A percentile compares a stretch with the other conserved stretches of the same genome.
These are phyloP conservation scores for Scomber colias DNA, from an alignment of 2,113 vertebrate species.

Conservation along the genomic window DNA sequence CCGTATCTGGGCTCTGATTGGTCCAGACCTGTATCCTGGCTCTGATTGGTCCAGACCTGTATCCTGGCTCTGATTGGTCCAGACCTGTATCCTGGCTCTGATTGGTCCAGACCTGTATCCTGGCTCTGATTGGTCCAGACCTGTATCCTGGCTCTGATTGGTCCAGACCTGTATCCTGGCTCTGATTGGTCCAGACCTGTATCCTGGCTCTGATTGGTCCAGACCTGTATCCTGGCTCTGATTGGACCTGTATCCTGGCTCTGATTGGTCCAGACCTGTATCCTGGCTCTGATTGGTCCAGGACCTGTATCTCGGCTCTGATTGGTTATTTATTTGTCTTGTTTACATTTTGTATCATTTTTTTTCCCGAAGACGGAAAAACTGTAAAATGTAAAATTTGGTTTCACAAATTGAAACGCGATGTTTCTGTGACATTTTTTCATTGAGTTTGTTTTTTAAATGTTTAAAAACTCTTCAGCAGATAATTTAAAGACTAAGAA, in stretches of 20 bases:
- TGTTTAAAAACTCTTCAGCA: conserved; percentile 78
- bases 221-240: too few species aligned
- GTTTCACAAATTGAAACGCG: conserved; percentile 91
- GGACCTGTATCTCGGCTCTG: conserved; percentile 41
- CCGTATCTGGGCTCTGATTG: too few species aligned
- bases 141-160: conserved; percentile 69
- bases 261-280: too few species aligned
- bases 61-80: too few species aligned
- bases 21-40: too few species aligned
- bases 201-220: too few species aligned
- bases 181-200: too few species aligned
- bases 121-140: conserved; percentile 84
- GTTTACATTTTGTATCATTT: conserved; percentile 99
- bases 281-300: conserved; percentile 80
- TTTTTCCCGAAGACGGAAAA: conserved; percentile 88
- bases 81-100: too few species aligned
- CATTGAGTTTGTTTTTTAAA: conserved; percentile 89
- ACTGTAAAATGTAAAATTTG: conserved; percentile 86
- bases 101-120: too few species aligned
- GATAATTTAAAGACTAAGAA: conserved; percentile 86
- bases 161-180: background rate
- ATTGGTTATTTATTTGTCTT: conserved; percentile 98
- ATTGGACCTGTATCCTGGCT: too few species aligned
- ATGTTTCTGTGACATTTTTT: conserved; percentile 79
- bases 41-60: too few species aligned